These are phyloP conservation scores for Nestor notabilis DNA, from an alignment of 2,113 vertebrate species.

Conservation along the genomic window DNA sequence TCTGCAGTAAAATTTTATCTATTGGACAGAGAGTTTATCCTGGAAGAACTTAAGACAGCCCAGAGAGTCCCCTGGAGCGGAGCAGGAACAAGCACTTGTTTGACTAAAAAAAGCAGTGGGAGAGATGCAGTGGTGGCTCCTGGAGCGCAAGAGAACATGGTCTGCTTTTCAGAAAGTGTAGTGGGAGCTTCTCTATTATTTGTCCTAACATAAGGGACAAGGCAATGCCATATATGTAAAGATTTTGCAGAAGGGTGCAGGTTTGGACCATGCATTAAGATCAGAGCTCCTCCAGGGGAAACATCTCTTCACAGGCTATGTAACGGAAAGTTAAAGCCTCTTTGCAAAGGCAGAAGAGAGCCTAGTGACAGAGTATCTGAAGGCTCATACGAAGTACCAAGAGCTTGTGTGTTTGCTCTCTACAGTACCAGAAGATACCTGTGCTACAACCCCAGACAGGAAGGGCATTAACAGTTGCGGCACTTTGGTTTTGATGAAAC, in stretches of 20 bases:
- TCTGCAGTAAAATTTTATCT: slow-evolving; percentile 17
- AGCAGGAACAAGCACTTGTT: background rate
- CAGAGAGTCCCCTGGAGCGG: background rate
- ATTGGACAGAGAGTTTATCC: background rate
- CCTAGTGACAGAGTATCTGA: background rate
- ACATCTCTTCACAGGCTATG: background rate
- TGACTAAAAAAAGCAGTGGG: background rate
- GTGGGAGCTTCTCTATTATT: background rate
- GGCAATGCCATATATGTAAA: background rate
- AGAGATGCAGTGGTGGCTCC: background rate
- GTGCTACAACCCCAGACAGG: background rate
- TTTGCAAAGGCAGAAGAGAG: background rate
- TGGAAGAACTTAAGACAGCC: background rate
- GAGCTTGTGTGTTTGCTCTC: background rate
- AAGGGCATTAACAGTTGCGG: background rate
- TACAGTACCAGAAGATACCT: background rate
- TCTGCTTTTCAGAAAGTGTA: background rate
- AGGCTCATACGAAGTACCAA: background rate
- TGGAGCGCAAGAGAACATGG: background rate
- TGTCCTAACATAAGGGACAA: background rate
- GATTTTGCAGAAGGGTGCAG: background rate
- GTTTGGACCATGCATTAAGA: background rate
- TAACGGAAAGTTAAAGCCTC: background rate
- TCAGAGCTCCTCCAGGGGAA: background rate
- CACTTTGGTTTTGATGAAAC: background rate